Base-by-base conservation (phyloP, 2,888 invertebrate genomes). In the Andrena chrysosceles region DNA sequence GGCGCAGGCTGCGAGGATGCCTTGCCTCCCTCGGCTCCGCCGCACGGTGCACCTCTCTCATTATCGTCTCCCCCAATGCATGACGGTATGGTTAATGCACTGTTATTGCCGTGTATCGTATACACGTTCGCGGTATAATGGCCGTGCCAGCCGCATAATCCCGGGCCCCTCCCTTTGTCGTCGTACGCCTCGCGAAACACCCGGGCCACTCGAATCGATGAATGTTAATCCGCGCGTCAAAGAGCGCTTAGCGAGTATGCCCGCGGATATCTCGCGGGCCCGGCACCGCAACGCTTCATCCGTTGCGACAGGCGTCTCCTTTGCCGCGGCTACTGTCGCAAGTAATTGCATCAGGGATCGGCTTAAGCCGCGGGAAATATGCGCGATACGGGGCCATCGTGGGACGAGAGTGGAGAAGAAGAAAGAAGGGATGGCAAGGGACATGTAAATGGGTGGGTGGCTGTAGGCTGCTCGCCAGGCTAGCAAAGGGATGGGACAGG, bases 61-160 rank as follows among this genome's bases (percentile, higher is more conserved):
- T 90, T 89, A 89, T 84, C 87, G 77, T 88, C 69, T 84, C 79
- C 85, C 78, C 77, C 83, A 89, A 88, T 86, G 84, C 88, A 87
- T 83, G 82, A 87, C 85, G 75, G 63, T 63, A 77, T 67, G 81
- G 81, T 83, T 88, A 87, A 89, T 88, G 88, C 86, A 85, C 89
- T 85, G 88, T 87, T 90, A 89, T 88, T 85, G 87, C 81, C 80
- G 82, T 67, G 89, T 72, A 89, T 85, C 87, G 86, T 77, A 80
- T 76, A 88, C 88, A 81, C 74, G 69, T 59, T 49, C 70, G 52
- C 73, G 73, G 42, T 54, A 72, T 86, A 88, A 88, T 88, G 82
- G 75, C 74, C 33, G 80, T 75, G 76, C 82, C 67, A 83, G 82
- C 63, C 78, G 84, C 77, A 85, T 88, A 88, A 88, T 88, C 73